These are phyloP conservation scores for Hypomesus transpacificus DNA, from an alignment of 2,113 vertebrate species.

Conservation along the genomic window DNA sequence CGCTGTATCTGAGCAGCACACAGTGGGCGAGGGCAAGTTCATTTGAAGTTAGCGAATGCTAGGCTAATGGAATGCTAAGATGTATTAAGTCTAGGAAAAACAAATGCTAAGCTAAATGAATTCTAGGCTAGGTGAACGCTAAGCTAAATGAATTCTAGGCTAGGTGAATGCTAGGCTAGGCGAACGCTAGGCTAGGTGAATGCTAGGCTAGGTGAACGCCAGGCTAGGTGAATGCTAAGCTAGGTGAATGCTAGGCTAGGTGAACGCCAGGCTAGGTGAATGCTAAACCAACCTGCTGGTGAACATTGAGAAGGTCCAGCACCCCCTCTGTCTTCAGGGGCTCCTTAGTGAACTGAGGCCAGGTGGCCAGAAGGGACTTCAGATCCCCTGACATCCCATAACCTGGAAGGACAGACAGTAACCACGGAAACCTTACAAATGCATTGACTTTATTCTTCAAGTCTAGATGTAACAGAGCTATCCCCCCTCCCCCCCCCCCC, in stretches of 20 bases:
- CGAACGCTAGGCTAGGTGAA: too few relatives aligned
- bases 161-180: too few relatives aligned
- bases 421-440: conserved; percentile 1
- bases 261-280: too few relatives aligned
- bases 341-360: conserved; percentile 62
- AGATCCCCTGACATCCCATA: conserved; percentile 83
- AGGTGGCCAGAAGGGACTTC: conserved; percentile 69
- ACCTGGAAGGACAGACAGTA: conserved; percentile 59
- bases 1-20: conserved; percentile 57
- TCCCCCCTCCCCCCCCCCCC: too few relatives aligned
- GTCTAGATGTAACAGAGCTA: neutral
- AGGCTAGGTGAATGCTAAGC: too few relatives aligned
- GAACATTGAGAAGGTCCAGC: conserved; percentile 76
- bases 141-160: too few relatives aligned
- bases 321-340: conserved; percentile 63
- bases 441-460: neutral
- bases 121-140: too few relatives aligned
- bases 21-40: too few relatives aligned
- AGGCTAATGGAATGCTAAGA: neutral
- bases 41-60: neutral
- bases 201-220: too few relatives aligned
- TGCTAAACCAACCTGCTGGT: conserved; percentile 65
- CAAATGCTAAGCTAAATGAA: too few relatives aligned
- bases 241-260: too few relatives aligned
- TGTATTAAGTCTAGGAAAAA: too few relatives aligned